These are phyloP conservation scores for Gari tellinella DNA, from an alignment of 2,888 invertebrate genomes.

Conservation along the genomic window DNA sequence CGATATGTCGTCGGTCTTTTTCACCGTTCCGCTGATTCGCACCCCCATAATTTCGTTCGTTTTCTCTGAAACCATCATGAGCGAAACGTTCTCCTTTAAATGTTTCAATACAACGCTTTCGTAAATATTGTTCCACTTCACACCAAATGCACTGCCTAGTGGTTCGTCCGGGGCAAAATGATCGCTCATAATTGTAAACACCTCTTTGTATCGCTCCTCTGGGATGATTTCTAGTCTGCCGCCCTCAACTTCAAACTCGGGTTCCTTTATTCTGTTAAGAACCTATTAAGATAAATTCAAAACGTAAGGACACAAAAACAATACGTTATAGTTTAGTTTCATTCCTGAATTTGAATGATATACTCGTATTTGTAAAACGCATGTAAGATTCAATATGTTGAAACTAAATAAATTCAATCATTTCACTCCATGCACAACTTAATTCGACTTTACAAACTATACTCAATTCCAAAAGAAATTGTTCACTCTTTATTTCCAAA, in stretches of 20 bases:
- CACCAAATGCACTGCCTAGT: constrained; percentile 41
- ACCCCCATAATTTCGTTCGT: constrained; percentile 50
- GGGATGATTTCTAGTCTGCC: constrained; percentile 44
- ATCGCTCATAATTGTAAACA: constrained; percentile 45
- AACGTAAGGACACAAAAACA: no score
- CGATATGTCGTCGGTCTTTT: constrained; percentile 8
- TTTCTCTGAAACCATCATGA: constrained; percentile 45
- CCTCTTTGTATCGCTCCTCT: constrained; percentile 41
- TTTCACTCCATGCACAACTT: no score
- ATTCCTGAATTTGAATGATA: no score
- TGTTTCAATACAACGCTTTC: constrained; percentile 18
- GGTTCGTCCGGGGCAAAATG: constrained; percentile 57
- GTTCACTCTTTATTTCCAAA: no score
- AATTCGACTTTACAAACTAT: no score
- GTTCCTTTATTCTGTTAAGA: constrained; percentile 31
- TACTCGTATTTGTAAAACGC: no score
- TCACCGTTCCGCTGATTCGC: constrained; percentile 37
- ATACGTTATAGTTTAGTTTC: no score
- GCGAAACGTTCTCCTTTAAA: constrained; percentile 36
- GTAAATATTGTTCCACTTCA: constrained; percentile 42
- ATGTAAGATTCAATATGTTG: no score
- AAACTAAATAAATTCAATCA: no score
- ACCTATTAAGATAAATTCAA: constrained; percentile 29
- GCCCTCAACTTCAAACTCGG: constrained; percentile 30
- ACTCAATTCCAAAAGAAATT: no score